Evolutionary conservation across 35 echinoderm and acorn worm genomes (phyloP).

Genomic region (Patiria miniata): DNA sequence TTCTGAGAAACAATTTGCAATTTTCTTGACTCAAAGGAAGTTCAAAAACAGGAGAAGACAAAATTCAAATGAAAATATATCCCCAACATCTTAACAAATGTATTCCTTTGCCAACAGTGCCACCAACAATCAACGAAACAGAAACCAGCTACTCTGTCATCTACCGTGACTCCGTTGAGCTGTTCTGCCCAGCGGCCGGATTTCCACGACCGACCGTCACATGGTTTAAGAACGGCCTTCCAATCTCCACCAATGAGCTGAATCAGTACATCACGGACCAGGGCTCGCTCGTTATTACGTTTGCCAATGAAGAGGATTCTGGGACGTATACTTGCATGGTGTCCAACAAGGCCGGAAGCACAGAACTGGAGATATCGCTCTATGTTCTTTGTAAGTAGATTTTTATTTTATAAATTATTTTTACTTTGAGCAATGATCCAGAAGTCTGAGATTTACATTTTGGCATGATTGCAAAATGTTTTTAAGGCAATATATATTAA

Average conservation of each 20-base stretch:
- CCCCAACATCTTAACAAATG: too few species aligned
- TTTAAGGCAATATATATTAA: too few species aligned
- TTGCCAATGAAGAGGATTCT: constrained; percentile 51
- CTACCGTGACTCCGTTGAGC: constrained; percentile 47
- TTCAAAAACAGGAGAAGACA: too few species aligned
- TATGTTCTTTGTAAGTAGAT: constrained; percentile 72
- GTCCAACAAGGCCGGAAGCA: constrained; percentile 62
- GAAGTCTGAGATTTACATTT: too few species aligned
- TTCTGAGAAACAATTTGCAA: too few species aligned
- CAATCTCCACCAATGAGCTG: constrained; percentile 54
- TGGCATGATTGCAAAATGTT: too few species aligned
- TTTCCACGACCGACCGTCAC: constrained; percentile 65
- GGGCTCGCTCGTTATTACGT: constrained; percentile 54
- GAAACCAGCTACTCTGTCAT: constrained; percentile 57
- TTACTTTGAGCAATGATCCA: too few species aligned
- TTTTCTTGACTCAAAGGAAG: too few species aligned
- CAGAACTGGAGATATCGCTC: constrained; percentile 58
- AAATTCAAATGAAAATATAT: too few species aligned
- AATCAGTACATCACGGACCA: constrained; percentile 50
- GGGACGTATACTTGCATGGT: constrained; percentile 84
- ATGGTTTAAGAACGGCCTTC: constrained; percentile 79
- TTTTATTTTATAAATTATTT: too few species aligned
- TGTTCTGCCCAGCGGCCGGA: constrained; percentile 71
- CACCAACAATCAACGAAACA: constrained; percentile 49
- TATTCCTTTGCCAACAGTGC: constrained; percentile 37